These are phyloP conservation scores for Nasua narica DNA, from an alignment of 2,797 vertebrate genomes.

Conservation along the genomic window DNA sequence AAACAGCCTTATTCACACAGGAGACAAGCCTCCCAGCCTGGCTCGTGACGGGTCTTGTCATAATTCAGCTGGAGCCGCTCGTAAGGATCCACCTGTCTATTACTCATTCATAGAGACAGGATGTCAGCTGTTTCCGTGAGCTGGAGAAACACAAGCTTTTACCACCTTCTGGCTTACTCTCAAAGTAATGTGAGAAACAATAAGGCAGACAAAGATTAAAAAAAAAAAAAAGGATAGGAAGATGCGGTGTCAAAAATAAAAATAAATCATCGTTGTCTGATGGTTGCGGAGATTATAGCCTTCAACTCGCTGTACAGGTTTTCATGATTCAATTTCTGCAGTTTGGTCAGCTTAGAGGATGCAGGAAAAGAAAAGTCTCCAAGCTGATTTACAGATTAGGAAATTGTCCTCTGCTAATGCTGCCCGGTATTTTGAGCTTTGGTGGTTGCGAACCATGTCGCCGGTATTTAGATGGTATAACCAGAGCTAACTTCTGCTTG, in stretches of 20 bases:
- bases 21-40: slow-evolving; percentile 64
- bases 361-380: slow-evolving; percentile 6
- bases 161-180: slow-evolving; percentile 71
- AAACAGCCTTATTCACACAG: slow-evolving; percentile 61
- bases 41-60: slow-evolving; percentile 74
- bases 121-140: slow-evolving; percentile 79
- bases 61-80: slow-evolving; percentile 74
- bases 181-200: slow-evolving; percentile 75
- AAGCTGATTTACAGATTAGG: not conserved
- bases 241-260: slow-evolving; percentile 68
- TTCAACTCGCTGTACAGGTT: slow-evolving; percentile 56
- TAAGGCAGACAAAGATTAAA: slow-evolving; percentile 63
- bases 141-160: slow-evolving; percentile 73
- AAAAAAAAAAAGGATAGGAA: slow-evolving; percentile 63
- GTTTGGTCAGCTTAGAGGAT: slow-evolving; percentile 11
- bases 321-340: slow-evolving; percentile 36
- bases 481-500: not conserved
- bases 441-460: not conserved
- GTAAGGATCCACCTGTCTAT: slow-evolving; percentile 78
- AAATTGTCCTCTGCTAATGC: slow-evolving; percentile 22
- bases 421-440: not conserved
- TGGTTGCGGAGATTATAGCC: slow-evolving; percentile 56
- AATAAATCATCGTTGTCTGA: slow-evolving; percentile 68
- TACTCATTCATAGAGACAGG: slow-evolving; percentile 77
- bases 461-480: not conserved